These are phyloP conservation scores for Trichomalopsis sarcophagae DNA, from an alignment of 1,140 invertebrate genomes.

Conservation along the genomic window DNA sequence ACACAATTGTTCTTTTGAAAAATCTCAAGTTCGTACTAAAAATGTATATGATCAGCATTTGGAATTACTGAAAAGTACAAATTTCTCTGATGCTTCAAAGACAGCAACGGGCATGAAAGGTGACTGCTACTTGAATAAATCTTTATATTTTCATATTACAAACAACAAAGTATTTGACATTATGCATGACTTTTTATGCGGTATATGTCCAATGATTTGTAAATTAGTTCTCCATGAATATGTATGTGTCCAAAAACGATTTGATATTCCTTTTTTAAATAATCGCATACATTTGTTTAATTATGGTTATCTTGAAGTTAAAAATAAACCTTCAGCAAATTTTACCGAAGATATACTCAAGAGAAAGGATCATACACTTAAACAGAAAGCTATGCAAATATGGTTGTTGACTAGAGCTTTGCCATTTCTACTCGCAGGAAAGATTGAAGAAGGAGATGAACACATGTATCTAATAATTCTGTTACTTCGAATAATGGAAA, in stretches of 20 bases:
- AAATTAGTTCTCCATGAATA: slow-evolving; percentile 51
- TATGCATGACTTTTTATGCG: slow-evolving; percentile 58
- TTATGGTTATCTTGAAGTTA: slow-evolving; percentile 55
- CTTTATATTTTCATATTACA: slow-evolving; percentile 57
- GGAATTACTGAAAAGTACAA: slow-evolving; percentile 23
- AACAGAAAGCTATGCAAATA: slow-evolving; percentile 60
- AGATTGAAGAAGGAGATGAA: slow-evolving; percentile 51
- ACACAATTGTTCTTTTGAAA: not conserved
- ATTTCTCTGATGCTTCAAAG: slow-evolving; percentile 39
- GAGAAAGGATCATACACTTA: slow-evolving; percentile 52
- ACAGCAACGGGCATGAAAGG: slow-evolving; percentile 49
- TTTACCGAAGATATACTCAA: slow-evolving; percentile 55
- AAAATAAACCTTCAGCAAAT: slow-evolving; percentile 60
- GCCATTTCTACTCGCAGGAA: slow-evolving; percentile 56
- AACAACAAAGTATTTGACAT: slow-evolving; percentile 57
- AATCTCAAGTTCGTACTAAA: not conserved
- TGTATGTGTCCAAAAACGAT: slow-evolving; percentile 40
- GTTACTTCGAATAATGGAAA: slow-evolving; percentile 60
- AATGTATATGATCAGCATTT: slow-evolving; percentile 20
- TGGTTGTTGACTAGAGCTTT: slow-evolving; percentile 56
- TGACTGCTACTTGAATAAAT: slow-evolving; percentile 50
- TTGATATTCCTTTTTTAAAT: slow-evolving; percentile 54
- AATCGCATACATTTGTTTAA: slow-evolving; percentile 53
- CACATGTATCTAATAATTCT: slow-evolving; percentile 55
- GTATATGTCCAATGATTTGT: slow-evolving; percentile 54